Evolutionary conservation across 2,888 invertebrate genomes (phyloP), one percentile per base, ranked within the genome.

Genomic region (Psylliodes chrysocephalus): DNA sequence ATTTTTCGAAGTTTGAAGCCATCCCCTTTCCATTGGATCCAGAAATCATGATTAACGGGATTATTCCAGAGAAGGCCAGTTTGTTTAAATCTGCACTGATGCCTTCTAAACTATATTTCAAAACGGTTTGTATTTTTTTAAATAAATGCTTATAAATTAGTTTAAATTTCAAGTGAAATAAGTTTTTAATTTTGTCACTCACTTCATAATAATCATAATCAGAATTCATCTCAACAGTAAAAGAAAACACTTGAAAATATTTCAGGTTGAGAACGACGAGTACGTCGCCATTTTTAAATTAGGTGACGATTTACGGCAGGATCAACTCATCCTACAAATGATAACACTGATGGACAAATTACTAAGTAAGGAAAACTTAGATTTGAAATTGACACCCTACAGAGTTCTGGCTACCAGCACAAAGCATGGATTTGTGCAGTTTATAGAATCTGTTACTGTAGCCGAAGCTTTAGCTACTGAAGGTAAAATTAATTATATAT

Each of bases 311-410:
- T 83, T 99, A 54, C 86, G 99, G 1, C 98, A 99, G 83, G 98
- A 99, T 84, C 98, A 99, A 82, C 86, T 99, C 0, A 95, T 99
- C 66, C 84, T 99, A 47, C 98, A 99, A 84, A 98, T 98, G 87
- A 98, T 99, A 38, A 95, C 96, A 0, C 84, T 99, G 10, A 99
- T 99, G 97, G 99, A 99, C 81, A 95, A 96, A 81, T 82, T 99
- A 57, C 82, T 99, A 69, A 86, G 96, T 40, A 87, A 94, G 73
- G 99, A 99, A 83, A 98, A 99, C 82, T 85, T 99, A 60, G 98
- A 99, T 83, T 85, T 99, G 57, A 97, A 96, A 77, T 82, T 99
- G 64, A 98, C 98, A 0, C 98, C 99, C 0, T 99, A 99, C 78
- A 85, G 91, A 79, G 98, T 98, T 4, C 83, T 99, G 65, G 98